Evolutionary conservation across 2,888 invertebrate genomes (phyloP).

Genomic region (Drosophila pseudotakahashii): DNA sequence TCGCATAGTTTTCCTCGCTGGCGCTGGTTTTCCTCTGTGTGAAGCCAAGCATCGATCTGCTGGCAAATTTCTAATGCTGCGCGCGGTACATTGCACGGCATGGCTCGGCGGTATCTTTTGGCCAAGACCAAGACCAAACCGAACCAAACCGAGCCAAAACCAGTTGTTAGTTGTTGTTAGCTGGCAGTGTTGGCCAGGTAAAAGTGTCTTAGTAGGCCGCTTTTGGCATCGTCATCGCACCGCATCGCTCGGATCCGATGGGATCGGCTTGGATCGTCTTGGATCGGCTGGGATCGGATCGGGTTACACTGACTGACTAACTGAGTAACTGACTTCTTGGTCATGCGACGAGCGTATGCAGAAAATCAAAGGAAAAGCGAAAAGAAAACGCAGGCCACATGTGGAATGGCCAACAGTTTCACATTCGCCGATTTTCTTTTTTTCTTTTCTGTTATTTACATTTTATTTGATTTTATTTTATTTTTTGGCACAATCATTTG

Average conservation of each 20-base stretch:
- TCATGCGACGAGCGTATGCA: slow-evolving; percentile 52
- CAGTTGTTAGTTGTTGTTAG: slow-evolving; percentile 62
- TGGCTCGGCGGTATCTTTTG: slow-evolving; percentile 12
- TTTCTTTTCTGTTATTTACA: slow-evolving; percentile 18
- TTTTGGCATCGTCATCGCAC: slow-evolving; percentile 71
- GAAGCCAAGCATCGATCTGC: slow-evolving; percentile 51
- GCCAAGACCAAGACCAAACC: slow-evolving; percentile 21
- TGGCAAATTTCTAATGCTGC: slow-evolving; percentile 74
- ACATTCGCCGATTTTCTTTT: slow-evolving; percentile 43
- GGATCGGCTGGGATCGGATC: slow-evolving; percentile 10
- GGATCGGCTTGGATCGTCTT: slow-evolving; percentile 18
- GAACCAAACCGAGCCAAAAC: slow-evolving; percentile 34
- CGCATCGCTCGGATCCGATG: slow-evolving; percentile 42
- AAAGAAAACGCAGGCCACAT: slow-evolving; percentile 65
- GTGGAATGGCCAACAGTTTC: slow-evolving; percentile 61
- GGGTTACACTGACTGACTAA: slow-evolving; percentile 65
- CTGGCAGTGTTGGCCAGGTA: slow-evolving; percentile 24
- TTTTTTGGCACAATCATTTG: slow-evolving; percentile 27
- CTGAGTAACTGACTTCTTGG: slow-evolving; percentile 68
- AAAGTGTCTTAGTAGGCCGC: slow-evolving; percentile 65
- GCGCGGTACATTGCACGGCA: slow-evolving; percentile 5
- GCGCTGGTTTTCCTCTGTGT: slow-evolving; percentile 14
- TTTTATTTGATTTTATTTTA: slow-evolving; percentile 19
- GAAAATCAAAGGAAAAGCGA: slow-evolving; percentile 40
- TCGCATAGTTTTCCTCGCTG: slow-evolving; percentile 64